Evolutionary conservation across 2,113 vertebrate species (phyloP), one percentile per base, ranked within the genome.

Genomic region (Telmatochromis sp.): DNA sequence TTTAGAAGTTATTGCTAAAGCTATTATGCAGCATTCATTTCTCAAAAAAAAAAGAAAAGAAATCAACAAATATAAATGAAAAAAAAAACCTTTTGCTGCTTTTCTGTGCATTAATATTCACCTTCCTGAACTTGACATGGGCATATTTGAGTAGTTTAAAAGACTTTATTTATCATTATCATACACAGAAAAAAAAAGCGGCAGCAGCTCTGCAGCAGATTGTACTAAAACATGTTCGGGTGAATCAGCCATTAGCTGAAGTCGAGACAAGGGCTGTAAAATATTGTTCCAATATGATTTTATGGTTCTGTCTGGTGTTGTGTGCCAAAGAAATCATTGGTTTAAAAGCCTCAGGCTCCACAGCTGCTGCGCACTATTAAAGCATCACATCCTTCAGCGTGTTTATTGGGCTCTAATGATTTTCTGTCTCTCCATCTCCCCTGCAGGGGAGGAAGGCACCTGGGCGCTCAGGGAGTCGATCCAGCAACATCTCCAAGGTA

Each of bases 401-500:
- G 73, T 73, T 82, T 9, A 19, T 81, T 55, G 50, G 45, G 40
- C 68, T 71, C 47, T 54, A 81, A 86, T 78, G 89, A 81, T 93
- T 84, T 81, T 75, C 65, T 58, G 15, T 82, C 81, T 88, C 57
- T 87, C 45, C 26, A 9, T 82, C 40, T 90, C 95, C 92, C 92
- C 96, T 95, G 83, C 96, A 99, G 98, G 97, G 97, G 95, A 98
- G 96, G 71, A 99, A 98, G 92, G 96, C 96, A 63, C 96, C 97
- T 58, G 96, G 98, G 9, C 95, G 97, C 91, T 99, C 98, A 83
- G 95, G 98, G 84, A 98, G 98, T 96, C 97, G 97, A 95, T 98
- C 98, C 78, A 98, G 98, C 95, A 98, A 97, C 96, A 97, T 98
- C 96, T 98, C 98, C 94, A 99, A 99, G 97, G 98, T 99, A 94